Evolutionary conservation across 2,113 vertebrate genomes (phyloP), one percentile per base, ranked within the genome.

Genomic region (Vimba vimba): DNA sequence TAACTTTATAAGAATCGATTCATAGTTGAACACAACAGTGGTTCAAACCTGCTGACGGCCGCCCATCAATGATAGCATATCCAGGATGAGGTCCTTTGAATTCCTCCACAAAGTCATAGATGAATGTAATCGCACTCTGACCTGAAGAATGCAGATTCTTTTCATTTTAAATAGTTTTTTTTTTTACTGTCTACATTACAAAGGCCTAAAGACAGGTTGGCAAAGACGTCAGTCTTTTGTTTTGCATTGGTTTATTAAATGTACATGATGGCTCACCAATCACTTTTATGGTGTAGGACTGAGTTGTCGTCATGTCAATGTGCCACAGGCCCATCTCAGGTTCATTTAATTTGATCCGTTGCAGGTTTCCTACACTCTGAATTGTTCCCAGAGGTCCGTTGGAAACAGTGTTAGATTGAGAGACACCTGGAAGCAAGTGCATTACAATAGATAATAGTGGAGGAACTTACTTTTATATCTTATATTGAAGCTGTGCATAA

Each of bases 51-150:
- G 91, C 88, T 86, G 87, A 88, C 85, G 94, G 94, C 50, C 86
- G 91, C 6, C 94, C 94, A 68, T 89, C 91, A 74, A 94, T 87
- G 21, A 90, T 69, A 57, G 92, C 93, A 47, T 92, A 94, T 57
- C 94, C 94, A 85, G 94, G 89, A 77, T 95, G 94, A 55, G 94
- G 93, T 85, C 94, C 94, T n/a, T 33, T 10, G 64, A 94, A 95
- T 11, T 81, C 85, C 84, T 93, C 94, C 87, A 95, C 94, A 89
- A 95, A 95, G 84, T 93, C 81, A 83, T 95, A 95, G 64, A 95
- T 92, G n/a, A 94, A 95, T 27, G 89, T 90, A 62, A 93, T 92
- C 0, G 86, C 86, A 85, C 93, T 95, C 83, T 95, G 94, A 21
- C 94, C 94, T 94, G 85, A 43, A 89, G 88, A 79, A 66, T 8